A percentile compares a stretch with the other conserved stretches of the same genome.
phyloP scores from a whole-genome alignment of 2,797 vertebrate species.

The Acridotheres tristis region DNA sequence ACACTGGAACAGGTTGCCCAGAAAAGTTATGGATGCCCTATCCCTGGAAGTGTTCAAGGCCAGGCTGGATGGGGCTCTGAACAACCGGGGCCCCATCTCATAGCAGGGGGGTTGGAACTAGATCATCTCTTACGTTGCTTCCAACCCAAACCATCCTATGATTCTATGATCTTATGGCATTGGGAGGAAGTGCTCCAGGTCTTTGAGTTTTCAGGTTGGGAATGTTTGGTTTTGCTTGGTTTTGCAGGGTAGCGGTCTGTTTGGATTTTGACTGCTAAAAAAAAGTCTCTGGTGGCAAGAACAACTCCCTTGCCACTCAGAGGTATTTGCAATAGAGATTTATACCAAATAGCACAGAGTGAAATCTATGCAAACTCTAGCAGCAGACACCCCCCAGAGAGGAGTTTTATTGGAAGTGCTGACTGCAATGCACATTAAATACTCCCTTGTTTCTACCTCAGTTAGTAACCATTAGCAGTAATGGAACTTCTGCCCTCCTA shows the following conservation, averaged over 20 bases:
- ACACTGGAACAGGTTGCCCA: neutral
- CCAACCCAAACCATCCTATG: neutral
- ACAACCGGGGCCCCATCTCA: rapidly evolving
- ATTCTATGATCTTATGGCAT: too few species aligned
- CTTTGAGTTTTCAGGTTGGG: neutral
- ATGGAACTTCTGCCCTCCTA: neutral
- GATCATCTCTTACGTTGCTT: neutral
- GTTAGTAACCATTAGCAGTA: neutral
- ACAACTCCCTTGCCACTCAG: neutral
- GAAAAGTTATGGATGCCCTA: neutral
- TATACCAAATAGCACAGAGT: neutral
- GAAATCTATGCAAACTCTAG: neutral
- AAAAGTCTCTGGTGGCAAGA: neutral
- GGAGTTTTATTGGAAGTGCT: neutral
- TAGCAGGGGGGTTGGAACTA: neutral
- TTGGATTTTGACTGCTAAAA: neutral
- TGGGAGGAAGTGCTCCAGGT: neutral
- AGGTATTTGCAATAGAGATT: neutral
- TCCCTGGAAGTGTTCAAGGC: neutral
- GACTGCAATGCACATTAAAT: neutral
- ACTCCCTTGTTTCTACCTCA: neutral
- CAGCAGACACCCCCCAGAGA: neutral
- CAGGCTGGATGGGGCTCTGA: neutral
- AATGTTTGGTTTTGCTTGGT: neutral
- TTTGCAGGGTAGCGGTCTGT: neutral